phyloP scores from a whole-genome alignment of 2,888 invertebrate species.

The Argyresthia albistria region DNA sequence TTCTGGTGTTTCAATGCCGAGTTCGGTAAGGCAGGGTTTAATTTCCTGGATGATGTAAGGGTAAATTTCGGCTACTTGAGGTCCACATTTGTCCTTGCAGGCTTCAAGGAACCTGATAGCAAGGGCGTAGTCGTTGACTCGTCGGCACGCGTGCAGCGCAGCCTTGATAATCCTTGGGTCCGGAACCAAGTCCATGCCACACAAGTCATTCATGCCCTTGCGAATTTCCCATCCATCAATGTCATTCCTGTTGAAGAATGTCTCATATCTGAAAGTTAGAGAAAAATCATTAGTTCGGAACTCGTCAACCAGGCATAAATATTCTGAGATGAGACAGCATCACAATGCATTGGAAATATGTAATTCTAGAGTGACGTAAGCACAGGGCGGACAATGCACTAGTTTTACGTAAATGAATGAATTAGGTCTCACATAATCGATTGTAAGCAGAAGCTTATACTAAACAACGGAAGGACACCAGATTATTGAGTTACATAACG shows the following conservation, averaged over 20 bases:
- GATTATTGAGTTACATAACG: conserved; percentile 62
- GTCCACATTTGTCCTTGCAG: conserved; percentile 90
- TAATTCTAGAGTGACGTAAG: too few species aligned
- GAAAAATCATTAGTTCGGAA: background rate
- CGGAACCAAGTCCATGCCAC: conserved; percentile 92
- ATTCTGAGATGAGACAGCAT: too few species aligned
- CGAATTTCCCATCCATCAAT: conserved; percentile 97
- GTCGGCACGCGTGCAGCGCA: conserved; percentile 91
- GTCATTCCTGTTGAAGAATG: conserved; percentile 87
- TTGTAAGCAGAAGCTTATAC: background rate
- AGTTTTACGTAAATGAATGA: too few species aligned
- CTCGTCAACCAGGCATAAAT: too few species aligned
- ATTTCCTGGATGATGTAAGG: conserved; percentile 93
- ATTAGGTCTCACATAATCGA: too few species aligned
- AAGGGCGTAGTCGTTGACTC: conserved; percentile 94
- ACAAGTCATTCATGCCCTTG: conserved; percentile 90
- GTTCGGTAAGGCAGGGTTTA: conserved; percentile 90
- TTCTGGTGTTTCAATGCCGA: conserved; percentile 95
- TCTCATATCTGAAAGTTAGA: conserved; percentile 76
- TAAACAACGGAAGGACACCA: background rate
- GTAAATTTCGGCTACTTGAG: conserved; percentile 81
- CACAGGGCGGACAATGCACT: too few species aligned
- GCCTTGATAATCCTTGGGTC: conserved; percentile 92
- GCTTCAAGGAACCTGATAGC: conserved; percentile 95
- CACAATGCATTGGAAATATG: too few species aligned